These are phyloP conservation scores for Craterocephalus amniculus DNA, from an alignment of 2,797 vertebrate species.

Conservation along the genomic window DNA sequence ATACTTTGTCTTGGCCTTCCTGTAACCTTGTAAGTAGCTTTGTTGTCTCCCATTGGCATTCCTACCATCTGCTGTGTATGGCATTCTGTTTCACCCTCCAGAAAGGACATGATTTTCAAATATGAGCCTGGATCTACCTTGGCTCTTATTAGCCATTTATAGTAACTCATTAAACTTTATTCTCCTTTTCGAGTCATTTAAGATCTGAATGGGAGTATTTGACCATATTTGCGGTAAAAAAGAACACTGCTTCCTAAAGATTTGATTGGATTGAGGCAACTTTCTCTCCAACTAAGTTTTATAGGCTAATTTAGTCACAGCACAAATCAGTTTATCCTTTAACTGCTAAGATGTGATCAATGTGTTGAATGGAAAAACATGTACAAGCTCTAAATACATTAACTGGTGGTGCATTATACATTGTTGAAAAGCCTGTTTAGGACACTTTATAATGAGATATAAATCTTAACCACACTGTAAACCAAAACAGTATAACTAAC, in stretches of 20 bases:
- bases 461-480: no score
- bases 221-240: background rate
- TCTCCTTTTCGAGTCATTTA: background rate
- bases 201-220: background rate
- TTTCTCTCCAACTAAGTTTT: no score
- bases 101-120: slow-evolving; percentile 35
- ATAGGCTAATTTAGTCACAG: background rate
- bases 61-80: slow-evolving; percentile 62
- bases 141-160: background rate
- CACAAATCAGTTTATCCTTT: background rate
- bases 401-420: no score
- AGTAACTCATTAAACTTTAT: background rate
- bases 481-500: no score
- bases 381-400: no score
- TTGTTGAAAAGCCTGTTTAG: no score
- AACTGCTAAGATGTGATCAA: no score
- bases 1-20: slow-evolving; percentile 53
- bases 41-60: slow-evolving; percentile 63
- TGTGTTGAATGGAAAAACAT: no score
- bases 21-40: slow-evolving; percentile 59
- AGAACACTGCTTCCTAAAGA: background rate
- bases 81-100: slow-evolving; percentile 52
- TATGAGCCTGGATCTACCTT: background rate
- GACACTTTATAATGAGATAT: no score
- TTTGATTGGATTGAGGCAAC: no score